Evolutionary conservation across 2,888 invertebrate species (phyloP).

Genomic region (Morinoia aosen): DNA sequence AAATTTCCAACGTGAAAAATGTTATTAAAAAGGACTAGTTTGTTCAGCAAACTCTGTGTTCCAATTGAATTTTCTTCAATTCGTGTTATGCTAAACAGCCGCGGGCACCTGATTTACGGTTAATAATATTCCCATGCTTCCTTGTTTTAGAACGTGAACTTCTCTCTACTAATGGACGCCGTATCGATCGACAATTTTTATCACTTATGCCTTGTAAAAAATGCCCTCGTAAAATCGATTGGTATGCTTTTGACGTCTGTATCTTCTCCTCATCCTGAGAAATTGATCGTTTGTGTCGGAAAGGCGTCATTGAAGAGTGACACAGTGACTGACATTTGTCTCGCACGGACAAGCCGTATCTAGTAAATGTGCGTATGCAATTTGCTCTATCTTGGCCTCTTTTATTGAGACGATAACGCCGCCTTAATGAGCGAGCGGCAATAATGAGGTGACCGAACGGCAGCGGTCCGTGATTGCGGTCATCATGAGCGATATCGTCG

Average conservation of each 20-base stretch:
- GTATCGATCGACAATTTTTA: neutral
- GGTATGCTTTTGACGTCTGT: slow-evolving; percentile 12
- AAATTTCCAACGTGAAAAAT: too few relatives aligned
- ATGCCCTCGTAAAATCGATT: neutral
- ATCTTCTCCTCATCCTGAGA: neutral
- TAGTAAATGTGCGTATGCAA: slow-evolving; percentile 6
- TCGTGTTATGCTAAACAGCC: too few relatives aligned
- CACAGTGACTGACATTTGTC: slow-evolving; percentile 24
- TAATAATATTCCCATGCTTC: neutral
- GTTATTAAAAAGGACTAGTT: too few relatives aligned
- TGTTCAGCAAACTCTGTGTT: too few relatives aligned
- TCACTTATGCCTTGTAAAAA: neutral
- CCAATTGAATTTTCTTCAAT: too few relatives aligned
- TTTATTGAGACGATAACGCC: slow-evolving; percentile 16
- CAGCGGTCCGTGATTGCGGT: slow-evolving; percentile 2
- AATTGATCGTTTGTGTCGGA: neutral
- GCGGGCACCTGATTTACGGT: too few relatives aligned
- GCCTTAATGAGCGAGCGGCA: neutral
- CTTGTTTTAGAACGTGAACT: neutral
- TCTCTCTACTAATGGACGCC: neutral
- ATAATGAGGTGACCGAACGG: neutral
- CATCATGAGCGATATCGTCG: neutral
- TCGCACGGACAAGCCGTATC: neutral
- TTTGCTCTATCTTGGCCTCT: slow-evolving; percentile 18
- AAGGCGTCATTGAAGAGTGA: neutral